Conservation (phyloP, 2,888 invertebrate species). For the Invenusta paracnida region DNA sequence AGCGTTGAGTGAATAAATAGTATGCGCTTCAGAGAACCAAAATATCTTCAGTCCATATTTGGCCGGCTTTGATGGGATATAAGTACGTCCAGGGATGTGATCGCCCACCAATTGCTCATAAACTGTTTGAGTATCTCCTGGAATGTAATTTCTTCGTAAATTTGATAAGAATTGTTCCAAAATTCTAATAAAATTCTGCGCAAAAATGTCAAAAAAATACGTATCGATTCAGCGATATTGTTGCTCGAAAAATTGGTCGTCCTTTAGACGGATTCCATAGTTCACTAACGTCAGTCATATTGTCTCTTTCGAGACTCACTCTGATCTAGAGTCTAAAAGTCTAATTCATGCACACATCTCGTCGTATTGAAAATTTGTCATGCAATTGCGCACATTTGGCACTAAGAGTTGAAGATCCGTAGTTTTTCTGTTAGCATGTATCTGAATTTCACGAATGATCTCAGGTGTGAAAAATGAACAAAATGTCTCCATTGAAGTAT, state of each 20-base stretch:
- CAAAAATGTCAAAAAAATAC: not conserved
- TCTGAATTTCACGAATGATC: not conserved
- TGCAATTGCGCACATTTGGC: not conserved
- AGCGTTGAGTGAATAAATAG: not conserved
- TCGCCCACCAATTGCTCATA: constrained; percentile 12
- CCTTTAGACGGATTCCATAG: not conserved
- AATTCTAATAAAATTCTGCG: not conserved
- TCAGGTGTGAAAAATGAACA: not conserved
- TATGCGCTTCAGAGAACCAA: constrained; percentile 1
- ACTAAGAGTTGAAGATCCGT: not conserved
- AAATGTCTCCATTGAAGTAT: not conserved
- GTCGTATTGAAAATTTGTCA: not conserved
- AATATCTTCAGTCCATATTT: constrained; percentile 1
- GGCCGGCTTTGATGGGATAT: constrained; percentile 14
- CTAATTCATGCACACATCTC: not conserved
- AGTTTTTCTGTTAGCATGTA: not conserved
- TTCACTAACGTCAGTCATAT: not conserved
- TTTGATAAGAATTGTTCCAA: not conserved
- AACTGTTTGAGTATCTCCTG: not conserved
- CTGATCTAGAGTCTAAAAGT: not conserved
- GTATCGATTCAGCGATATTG: not conserved
- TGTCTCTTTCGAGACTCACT: not conserved
- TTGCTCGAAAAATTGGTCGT: not conserved
- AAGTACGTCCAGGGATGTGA: constrained; percentile 19
- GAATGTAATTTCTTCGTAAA: not conserved